Evolutionary conservation across 2,113 vertebrate genomes (phyloP), one percentile per base, ranked within the genome.

Genomic region (Cairina moschata): DNA sequence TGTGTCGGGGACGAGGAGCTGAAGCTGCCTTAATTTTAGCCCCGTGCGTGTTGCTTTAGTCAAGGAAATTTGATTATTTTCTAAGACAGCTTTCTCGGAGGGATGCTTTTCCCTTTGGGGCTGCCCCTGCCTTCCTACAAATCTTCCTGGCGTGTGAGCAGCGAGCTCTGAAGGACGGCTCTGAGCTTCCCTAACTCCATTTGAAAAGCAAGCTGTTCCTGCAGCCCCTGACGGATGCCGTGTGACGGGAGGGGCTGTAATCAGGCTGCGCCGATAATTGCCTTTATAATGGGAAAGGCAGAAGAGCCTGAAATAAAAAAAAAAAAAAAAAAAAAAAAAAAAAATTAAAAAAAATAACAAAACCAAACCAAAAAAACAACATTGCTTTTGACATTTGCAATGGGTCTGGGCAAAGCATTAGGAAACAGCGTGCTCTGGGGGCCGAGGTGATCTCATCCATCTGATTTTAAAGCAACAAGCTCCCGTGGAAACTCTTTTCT

Each of bases 361-460:
- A 26, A 46, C 40, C 25, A 42, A 18, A 44, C 34, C 40, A 40
- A 40, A n/a, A 11, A 6, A 32, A 38, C 48, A 75, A 1, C 66
- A 4, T 58, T 52, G 56, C 80, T 93, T 86, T 93, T 96, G 95
- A 83, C 88, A 83, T 86, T 92, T 94, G 90, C 11, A 58, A 88
- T 88, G 5, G 62, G 80, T 84, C 92, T 96, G 93, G 93, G 77
- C 92, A 80, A 62, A 94, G 79, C 88, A 83, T 94, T 92, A 96
- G 95, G 96, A 96, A 95, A 94, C 81, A 62, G n/a, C 83, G 13
- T 76, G 29, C 86, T 95, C 77, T 11, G 3, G 88, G 92, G 96
- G 91, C 76, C 44, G 6, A 46, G 91, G 67, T 93, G 96, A 95
- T 91, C 95, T 96, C 83, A 93, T 85, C 4, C 66, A 66, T 26